Percentiles rank a stretch among this genome's conserved stretches.
These are phyloP conservation scores for Hoplostethus mediterraneus DNA, from an alignment of 2,797 vertebrate species.

Conservation along the genomic window DNA sequence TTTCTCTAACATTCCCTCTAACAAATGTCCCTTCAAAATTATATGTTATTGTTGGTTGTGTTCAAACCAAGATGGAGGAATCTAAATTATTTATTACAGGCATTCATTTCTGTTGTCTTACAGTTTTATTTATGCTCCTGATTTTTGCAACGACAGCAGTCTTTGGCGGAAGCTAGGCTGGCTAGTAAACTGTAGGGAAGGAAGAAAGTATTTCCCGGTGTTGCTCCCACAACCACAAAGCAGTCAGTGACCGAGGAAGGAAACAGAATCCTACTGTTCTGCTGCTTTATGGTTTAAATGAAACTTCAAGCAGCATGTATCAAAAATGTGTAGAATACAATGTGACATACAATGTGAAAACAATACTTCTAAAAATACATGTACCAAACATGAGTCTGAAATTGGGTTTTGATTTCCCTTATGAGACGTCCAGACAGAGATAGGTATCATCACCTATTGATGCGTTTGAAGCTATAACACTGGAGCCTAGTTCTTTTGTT, in stretches of 20 bases:
- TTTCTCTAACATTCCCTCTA: slow-evolving; percentile 6
- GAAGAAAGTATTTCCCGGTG: slow-evolving; percentile 34
- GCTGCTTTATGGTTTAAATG: not conserved
- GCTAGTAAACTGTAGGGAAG: slow-evolving; percentile 45
- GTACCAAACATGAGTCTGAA: not conserved
- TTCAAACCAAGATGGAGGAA: slow-evolving; percentile 20
- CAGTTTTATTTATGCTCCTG: slow-evolving; percentile 37
- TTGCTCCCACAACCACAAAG: slow-evolving; percentile 45
- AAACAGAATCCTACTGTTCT: slow-evolving; percentile 15
- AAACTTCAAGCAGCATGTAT: not conserved
- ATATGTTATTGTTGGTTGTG: slow-evolving; percentile 9
- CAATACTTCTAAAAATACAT: too few relatives aligned
- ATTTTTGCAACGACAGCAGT: slow-evolving; percentile 33
- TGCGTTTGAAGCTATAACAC: slow-evolving; percentile 34
- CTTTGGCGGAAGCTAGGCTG: slow-evolving; percentile 42
- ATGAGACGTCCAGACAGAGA: slow-evolving; percentile 32
- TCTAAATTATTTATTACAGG: slow-evolving; percentile 41
- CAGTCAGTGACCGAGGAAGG: slow-evolving; percentile 18
- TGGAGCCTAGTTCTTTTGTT: slow-evolving; percentile 41
- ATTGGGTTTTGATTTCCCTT: slow-evolving; percentile 45
- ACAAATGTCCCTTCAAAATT: not conserved
- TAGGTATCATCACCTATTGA: slow-evolving; percentile 14
- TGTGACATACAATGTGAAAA: too few relatives aligned
- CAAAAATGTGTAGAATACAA: not conserved
- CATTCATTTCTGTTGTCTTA: slow-evolving; percentile 54